Conservation (phyloP, 35 echinoderm and acorn worm species). For the Chiridota heheva region DNA sequence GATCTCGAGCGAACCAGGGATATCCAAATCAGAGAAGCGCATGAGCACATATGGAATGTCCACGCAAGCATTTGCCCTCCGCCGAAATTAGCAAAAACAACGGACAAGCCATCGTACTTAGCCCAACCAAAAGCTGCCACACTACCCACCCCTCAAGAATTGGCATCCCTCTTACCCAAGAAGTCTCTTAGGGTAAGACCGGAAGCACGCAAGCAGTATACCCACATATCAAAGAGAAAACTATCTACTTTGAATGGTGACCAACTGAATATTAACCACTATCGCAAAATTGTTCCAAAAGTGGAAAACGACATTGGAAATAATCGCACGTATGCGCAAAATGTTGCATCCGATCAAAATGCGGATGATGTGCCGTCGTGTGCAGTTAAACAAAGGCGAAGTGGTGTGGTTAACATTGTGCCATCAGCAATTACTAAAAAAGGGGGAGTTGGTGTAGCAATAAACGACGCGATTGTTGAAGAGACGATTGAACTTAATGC, state of each 20-base stretch:
- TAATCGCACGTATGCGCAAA: neutral
- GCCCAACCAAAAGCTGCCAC: conserved; percentile 39
- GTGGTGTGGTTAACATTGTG: no score
- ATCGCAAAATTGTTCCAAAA: conserved; percentile 23
- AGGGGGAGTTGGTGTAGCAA: no score
- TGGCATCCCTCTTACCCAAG: conserved; percentile 66
- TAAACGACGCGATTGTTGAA: no score
- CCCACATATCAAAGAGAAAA: conserved; percentile 45
- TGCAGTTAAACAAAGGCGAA: no score
- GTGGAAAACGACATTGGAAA: neutral
- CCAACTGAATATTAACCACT: conserved; percentile 63
- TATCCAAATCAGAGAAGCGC: conserved; percentile 53
- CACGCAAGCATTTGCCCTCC: conserved; percentile 22
- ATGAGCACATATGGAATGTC: conserved; percentile 80
- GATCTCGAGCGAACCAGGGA: conserved; percentile 62
- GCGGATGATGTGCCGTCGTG: neutral
- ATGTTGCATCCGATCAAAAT: neutral
- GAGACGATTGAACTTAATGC: no score
- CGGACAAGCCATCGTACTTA: conserved; percentile 64
- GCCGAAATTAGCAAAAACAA: conserved; percentile 21
- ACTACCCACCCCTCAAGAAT: conserved; percentile 65
- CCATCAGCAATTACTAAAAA: no score
- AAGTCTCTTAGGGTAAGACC: conserved; percentile 44
- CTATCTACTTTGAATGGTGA: conserved; percentile 61
- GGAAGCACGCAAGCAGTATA: conserved; percentile 37